A percentile compares a stretch with the other conserved stretches of the same genome.
These are phyloP conservation scores for Arctopsyche grandis DNA, from an alignment of 1,140 invertebrate species.

Conservation along the genomic window DNA sequence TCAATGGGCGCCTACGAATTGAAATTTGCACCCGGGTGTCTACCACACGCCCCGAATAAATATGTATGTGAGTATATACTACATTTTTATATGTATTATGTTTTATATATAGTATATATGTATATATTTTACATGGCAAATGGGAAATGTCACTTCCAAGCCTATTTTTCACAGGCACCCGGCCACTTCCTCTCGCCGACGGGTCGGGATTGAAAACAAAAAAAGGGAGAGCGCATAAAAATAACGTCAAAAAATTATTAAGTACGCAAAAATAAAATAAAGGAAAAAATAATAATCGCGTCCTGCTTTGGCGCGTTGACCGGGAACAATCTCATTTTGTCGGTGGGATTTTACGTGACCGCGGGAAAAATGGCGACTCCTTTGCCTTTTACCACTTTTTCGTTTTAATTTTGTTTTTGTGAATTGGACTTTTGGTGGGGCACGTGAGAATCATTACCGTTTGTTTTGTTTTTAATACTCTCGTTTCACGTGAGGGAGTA, in stretches of 20 bases:
- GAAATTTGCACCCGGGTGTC: neutral
- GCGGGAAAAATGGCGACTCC: neutral
- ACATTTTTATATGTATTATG: too few relatives aligned
- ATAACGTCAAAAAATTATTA: neutral
- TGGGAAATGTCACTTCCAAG: slow-evolving; percentile 55
- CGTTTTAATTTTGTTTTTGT: neutral
- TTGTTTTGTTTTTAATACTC: neutral
- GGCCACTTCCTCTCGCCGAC: slow-evolving; percentile 49
- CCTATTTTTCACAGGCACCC: slow-evolving; percentile 47
- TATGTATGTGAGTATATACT: neutral
- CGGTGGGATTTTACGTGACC: slow-evolving; percentile 40
- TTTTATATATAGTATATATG: too few relatives aligned
- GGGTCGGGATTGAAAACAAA: slow-evolving; percentile 49
- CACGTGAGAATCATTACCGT: slow-evolving; percentile 2
- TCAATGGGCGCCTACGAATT: slow-evolving; percentile 2
- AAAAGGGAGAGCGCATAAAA: slow-evolving; percentile 36
- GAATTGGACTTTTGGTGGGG: neutral
- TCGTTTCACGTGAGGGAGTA: too few relatives aligned
- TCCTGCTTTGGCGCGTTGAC: slow-evolving; percentile 53
- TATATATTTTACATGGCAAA: slow-evolving; percentile 54
- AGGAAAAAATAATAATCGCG: slow-evolving; percentile 37
- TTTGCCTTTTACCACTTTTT: slow-evolving; percentile 7
- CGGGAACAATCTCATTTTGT: slow-evolving; percentile 54
- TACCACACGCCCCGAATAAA: neutral
- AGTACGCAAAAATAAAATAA: neutral